Evolutionary conservation across 2,888 invertebrate genomes (phyloP).

Genomic region (Oithona nana): DNA sequence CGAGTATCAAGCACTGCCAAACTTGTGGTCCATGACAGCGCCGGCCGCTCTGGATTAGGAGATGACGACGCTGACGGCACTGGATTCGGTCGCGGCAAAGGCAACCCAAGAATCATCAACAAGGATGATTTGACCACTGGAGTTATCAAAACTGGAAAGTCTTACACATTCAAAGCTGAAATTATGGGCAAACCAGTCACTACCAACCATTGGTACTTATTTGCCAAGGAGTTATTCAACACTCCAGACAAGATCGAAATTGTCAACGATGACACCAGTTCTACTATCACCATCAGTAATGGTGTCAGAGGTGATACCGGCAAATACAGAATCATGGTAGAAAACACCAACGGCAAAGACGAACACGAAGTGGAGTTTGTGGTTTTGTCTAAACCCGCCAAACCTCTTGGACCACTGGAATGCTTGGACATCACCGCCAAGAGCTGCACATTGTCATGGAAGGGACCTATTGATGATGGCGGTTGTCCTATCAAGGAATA

Average conservation of each 20-base stretch:
- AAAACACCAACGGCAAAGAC: conserved; percentile 76
- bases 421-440: conserved; percentile 67
- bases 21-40: conserved; percentile 67
- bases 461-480: conserved; percentile 83
- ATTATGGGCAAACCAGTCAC: conserved; percentile 92
- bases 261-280: conserved; percentile 71
- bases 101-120: conserved; percentile 82
- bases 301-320: conserved; percentile 66
- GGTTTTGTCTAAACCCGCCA: conserved; percentile 34
- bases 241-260: conserved; percentile 47
- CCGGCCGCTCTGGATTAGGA: conserved; percentile 49
- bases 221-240: conserved; percentile 31
- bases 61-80: conserved; percentile 11
- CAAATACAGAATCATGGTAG: conserved; percentile 68
- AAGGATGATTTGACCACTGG: conserved; percentile 77
- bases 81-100: conserved; percentile 30
- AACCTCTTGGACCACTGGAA: conserved; percentile 31
- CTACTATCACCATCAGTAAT: conserved; percentile 60
- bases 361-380: conserved; percentile 85
- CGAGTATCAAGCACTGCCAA: conserved; percentile 33
- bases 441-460: conserved; percentile 75
- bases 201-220: conserved; percentile 59
- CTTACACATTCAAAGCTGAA: conserved; percentile 72
- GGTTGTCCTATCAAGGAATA: conserved; percentile 83
- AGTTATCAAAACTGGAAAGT: conserved; percentile 70